Percentiles rank a stretch among this genome's conserved stretches.
These are phyloP conservation scores for Cotesia typhae DNA, from an alignment of 1,140 invertebrate genomes.

Conservation along the genomic window DNA sequence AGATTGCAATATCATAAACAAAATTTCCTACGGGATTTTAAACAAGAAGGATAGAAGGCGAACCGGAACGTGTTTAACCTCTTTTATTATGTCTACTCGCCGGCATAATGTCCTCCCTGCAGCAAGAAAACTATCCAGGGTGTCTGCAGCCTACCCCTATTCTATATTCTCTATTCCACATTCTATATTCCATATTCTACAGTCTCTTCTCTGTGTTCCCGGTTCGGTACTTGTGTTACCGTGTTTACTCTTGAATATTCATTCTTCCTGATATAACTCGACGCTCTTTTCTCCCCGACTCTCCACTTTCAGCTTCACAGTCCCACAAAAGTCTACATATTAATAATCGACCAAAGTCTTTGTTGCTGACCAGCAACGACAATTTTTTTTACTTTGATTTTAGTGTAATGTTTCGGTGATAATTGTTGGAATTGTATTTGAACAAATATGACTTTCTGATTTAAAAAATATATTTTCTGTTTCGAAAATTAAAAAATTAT, in stretches of 20 bases:
- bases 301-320: constrained; percentile 1
- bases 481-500: neutral
- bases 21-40: constrained; percentile 18
- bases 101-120: no score
- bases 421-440: no score
- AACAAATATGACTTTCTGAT: neutral
- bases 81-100: neutral
- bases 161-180: no score
- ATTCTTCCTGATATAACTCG: constrained; percentile 35
- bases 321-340: constrained; percentile 13
- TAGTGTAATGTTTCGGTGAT: no score
- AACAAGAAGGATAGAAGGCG: constrained; percentile 11
- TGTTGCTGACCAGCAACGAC: constrained; percentile 9
- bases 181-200: no score
- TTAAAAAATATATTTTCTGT: neutral
- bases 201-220: no score
- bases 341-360: neutral
- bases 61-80: neutral
- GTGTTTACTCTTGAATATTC: constrained; percentile 47
- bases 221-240: constrained; percentile 1
- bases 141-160: neutral
- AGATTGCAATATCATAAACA: constrained; percentile 58
- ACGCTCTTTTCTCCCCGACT: neutral
- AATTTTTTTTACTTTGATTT: no score
- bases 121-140: neutral